Evolutionary conservation across 2,888 invertebrate species (phyloP), one percentile per base, ranked within the genome.

Genomic region (Eupsilia transversa): DNA sequence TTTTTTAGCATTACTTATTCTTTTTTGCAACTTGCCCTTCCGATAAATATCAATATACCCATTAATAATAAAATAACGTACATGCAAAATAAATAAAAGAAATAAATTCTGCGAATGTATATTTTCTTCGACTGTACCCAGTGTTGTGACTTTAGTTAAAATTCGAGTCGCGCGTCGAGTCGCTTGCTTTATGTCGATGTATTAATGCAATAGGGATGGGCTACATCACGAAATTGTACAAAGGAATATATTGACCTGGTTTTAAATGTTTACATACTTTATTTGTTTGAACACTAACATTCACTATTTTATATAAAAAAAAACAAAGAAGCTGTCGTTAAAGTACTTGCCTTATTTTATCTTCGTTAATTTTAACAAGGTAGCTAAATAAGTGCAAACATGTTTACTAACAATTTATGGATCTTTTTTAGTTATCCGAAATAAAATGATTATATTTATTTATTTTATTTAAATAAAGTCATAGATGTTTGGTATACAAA

Each of bases 121-220:
- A 78, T 83, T 82, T 74, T 80, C 33, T 56, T 30, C 56, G 80
- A 74, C 77, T 81, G 88, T 90, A 87, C 85, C 56, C 52, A 79
- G 77, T 74, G 74, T 52, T 83, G 86, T 79, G 82, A 79, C 73
- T 81, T 61, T 80, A 88, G 86, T 93, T 92, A 88, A 81, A 75
- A 92, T 92, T 89, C 92, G 77, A 87, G 85, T 77, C 88, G 87
- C 88, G 90, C 71, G 79, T 63, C 82, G 60, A 68, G 80, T 83
- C 84, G 87, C 83, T 82, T 80, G 86, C 82, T 84, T 82, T 80
- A 86, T 88, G 88, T 86, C 83, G 85, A 88, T 89, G 87, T 90
- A 88, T 88, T 88, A 84, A 89, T 89, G 89, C 79, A 56, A 56
- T 90, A 91, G 91, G 87, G 91, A 86, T 90, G 92, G 77, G 74